phyloP scores from a whole-genome alignment of 2,797 vertebrate genomes.

The Anguilla marmorata region DNA sequence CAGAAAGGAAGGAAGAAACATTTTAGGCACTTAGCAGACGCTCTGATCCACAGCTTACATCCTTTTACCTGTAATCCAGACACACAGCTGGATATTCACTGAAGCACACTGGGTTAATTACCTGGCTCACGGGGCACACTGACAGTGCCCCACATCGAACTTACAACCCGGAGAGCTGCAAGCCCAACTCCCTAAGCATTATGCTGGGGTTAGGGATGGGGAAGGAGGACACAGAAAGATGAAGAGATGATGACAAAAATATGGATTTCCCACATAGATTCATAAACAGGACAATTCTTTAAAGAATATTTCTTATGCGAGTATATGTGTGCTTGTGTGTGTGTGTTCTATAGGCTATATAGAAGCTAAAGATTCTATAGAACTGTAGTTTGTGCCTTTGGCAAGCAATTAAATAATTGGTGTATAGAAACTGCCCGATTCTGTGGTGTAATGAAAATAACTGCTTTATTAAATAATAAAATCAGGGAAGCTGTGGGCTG shows the following conservation, averaged over 20 bases:
- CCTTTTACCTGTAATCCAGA: not conserved
- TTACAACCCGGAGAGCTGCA: not conserved
- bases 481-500: not conserved
- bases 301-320: not conserved
- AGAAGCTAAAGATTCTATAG: not conserved
- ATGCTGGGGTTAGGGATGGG: not conserved
- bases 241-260: not conserved
- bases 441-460: not conserved
- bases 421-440: not conserved
- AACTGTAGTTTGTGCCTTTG: not conserved
- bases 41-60: not conserved
- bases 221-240: not conserved
- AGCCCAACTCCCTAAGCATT: not conserved
- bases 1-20: not conserved
- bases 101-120: not conserved
- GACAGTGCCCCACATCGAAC: not conserved
- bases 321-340: not conserved
- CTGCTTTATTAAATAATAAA: not conserved
- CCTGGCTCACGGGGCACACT: not conserved
- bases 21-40: not conserved
- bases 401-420: too few relatives aligned
- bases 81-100: not conserved
- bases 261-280: not conserved
- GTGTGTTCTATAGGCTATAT: not conserved
- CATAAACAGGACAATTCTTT: not conserved